Evolutionary conservation across 2,113 vertebrate genomes (phyloP).

Genomic region (Benitochromis conjunctus): DNA sequence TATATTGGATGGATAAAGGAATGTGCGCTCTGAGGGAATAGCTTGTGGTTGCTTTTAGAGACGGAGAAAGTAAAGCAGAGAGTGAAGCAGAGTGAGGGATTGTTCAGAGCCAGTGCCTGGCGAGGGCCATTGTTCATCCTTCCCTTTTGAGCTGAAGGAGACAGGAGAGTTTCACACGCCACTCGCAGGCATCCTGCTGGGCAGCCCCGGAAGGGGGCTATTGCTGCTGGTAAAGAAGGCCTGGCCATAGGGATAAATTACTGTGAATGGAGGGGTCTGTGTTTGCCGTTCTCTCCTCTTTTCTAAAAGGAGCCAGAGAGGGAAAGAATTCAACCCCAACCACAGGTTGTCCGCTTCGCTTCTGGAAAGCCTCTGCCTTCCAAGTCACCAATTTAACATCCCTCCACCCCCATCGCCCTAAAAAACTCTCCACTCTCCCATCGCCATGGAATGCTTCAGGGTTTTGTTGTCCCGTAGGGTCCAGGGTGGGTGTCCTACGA

Average conservation of each 20-base stretch:
- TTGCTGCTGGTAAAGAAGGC: conserved; percentile 65
- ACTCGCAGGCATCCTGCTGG: conserved; percentile 72
- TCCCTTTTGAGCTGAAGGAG: conserved; percentile 68
- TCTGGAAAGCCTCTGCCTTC: conserved; percentile 59
- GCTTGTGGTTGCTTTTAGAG: conserved; percentile 46
- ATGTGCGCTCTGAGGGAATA: conserved; percentile 29
- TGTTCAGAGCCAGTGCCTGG: conserved; percentile 67
- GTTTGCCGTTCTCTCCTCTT: conserved; percentile 58
- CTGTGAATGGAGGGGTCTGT: conserved; percentile 70
- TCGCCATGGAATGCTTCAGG: conserved; percentile 49
- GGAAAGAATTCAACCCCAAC: conserved; percentile 69
- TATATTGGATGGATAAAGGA: background rate
- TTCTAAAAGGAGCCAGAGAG: conserved; percentile 58
- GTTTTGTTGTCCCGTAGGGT: conserved; percentile 42
- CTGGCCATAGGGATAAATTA: conserved; percentile 67
- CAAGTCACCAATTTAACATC: conserved; percentile 65
- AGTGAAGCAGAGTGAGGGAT: conserved; percentile 48
- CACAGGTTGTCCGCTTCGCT: conserved; percentile 68
- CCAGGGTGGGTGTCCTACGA: background rate
- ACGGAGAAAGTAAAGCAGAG: conserved; percentile 37
- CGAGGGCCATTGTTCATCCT: conserved; percentile 71
- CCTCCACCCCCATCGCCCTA: conserved; percentile 10
- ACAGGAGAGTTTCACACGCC: conserved; percentile 77
- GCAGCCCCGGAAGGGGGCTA: conserved; percentile 67
- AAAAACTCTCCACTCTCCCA: conserved; percentile 23